Percentiles rank a stretch among this genome's conserved stretches.
Conservation (phyloP, 1,140 invertebrate species). For the Cyclargus thomasi region DNA sequence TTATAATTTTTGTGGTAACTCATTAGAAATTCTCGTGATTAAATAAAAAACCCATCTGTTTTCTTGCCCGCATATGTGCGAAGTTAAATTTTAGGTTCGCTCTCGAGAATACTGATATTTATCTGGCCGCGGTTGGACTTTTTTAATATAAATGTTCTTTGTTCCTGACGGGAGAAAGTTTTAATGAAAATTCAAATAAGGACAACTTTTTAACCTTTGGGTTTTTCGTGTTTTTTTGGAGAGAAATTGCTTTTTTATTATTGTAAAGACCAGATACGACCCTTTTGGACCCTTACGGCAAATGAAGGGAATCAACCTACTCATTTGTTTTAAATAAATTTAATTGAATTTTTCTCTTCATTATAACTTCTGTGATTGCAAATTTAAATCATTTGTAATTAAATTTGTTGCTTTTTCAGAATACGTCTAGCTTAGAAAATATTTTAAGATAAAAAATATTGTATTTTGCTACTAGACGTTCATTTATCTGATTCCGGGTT, state of each 20-base stretch:
- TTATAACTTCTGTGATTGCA: not conserved
- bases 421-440: no score
- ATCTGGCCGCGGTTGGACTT: conserved; percentile 70
- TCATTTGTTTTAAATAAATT: conserved; percentile 1
- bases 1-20: not conserved
- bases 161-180: conserved; percentile 73
- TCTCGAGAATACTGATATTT: conserved; percentile 74
- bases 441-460: no score
- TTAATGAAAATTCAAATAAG: conserved; percentile 76
- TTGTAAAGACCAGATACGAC: conserved; percentile 44
- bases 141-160: conserved; percentile 76
- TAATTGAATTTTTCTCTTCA: not conserved
- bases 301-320: not conserved
- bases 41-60: conserved; percentile 31
- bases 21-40: conserved; percentile 5
- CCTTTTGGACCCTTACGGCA: conserved; percentile 9
- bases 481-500: no score
- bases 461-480: no score
- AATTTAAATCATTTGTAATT: not conserved
- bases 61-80: conserved; percentile 36
- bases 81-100: conserved; percentile 67
- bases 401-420: no score
- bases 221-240: conserved; percentile 60
- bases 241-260: conserved; percentile 64
- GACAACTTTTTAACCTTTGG: conserved; percentile 72